A percentile compares a stretch with the other conserved stretches of the same genome.
Conservation (phyloP, 2,797 vertebrate genomes). For the Poecilia gillii region DNA sequence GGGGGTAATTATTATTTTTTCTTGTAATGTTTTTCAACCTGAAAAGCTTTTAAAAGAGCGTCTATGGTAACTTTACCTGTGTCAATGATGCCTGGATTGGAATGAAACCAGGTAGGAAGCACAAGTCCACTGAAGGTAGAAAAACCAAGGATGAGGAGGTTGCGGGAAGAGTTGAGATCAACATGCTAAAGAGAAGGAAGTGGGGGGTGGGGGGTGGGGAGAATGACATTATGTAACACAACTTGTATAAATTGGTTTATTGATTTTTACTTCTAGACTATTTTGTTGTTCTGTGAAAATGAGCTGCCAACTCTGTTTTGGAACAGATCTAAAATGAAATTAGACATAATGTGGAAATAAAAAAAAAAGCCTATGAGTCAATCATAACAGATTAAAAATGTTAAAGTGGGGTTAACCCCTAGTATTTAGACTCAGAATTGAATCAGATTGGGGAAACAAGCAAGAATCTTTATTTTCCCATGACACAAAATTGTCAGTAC, state of each 20-base stretch:
- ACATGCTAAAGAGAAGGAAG: slow-evolving; percentile 71
- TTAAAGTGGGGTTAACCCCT: background rate
- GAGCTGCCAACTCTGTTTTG: slow-evolving; percentile 16
- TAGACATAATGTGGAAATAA: slow-evolving; percentile 15
- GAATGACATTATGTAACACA: slow-evolving; percentile 8
- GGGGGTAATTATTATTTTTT: background rate
- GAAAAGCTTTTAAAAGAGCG: background rate
- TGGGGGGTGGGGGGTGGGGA: too few relatives aligned
- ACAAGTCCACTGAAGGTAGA: slow-evolving; percentile 84
- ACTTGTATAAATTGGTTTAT: slow-evolving; percentile 31
- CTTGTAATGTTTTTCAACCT: background rate
- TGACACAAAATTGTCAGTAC: background rate
- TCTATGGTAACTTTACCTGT: slow-evolving; percentile 68
- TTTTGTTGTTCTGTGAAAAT: slow-evolving; percentile 13
- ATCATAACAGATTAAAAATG: background rate
- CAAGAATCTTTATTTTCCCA: background rate
- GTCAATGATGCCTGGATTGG: slow-evolving; percentile 80
- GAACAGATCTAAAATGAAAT: slow-evolving; percentile 38
- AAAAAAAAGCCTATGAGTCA: background rate
- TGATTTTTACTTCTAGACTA: slow-evolving; percentile 32
- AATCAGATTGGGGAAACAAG: background rate
- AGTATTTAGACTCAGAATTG: background rate
- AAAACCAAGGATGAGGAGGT: slow-evolving; percentile 84
- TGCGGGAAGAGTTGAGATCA: slow-evolving; percentile 85
- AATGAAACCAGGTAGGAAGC: slow-evolving; percentile 82